Evolutionary conservation across 2,888 invertebrate genomes (phyloP).

Genomic region (Entomobrya proxima): DNA sequence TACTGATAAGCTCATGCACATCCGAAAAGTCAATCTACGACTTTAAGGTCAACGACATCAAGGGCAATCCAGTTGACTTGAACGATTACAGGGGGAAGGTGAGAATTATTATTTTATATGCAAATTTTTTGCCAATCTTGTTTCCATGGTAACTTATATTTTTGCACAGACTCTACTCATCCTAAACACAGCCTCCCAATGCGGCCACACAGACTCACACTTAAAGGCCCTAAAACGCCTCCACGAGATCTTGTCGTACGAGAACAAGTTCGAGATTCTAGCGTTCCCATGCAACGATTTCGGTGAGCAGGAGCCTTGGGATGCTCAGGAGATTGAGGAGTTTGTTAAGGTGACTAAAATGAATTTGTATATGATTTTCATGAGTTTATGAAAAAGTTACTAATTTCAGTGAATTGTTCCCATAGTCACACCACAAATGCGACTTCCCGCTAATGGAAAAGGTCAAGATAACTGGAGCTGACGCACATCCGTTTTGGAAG

Average conservation of each 20-base stretch:
- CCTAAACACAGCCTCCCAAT: slow-evolving; percentile 80
- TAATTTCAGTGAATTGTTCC: too few relatives aligned
- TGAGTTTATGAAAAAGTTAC: slow-evolving; percentile 77
- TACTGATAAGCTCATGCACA: too few relatives aligned
- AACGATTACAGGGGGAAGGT: slow-evolving; percentile 74
- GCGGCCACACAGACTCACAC: slow-evolving; percentile 79
- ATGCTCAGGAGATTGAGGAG: slow-evolving; percentile 75
- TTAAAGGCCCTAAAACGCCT: slow-evolving; percentile 78
- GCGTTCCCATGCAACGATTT: slow-evolving; percentile 78
- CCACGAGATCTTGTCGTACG: slow-evolving; percentile 77
- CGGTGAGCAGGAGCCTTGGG: slow-evolving; percentile 79
- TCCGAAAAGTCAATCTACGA: slow-evolving; percentile 67
- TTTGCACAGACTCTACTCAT: slow-evolving; percentile 76
- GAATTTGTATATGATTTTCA: slow-evolving; percentile 41
- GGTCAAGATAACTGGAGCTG: slow-evolving; percentile 77
- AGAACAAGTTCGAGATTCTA: slow-evolving; percentile 77
- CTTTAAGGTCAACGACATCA: slow-evolving; percentile 74
- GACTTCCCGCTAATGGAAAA: slow-evolving; percentile 79
- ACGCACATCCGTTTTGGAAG: slow-evolving; percentile 77
- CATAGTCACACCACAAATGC: slow-evolving; percentile 75
- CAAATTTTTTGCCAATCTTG: too few relatives aligned
- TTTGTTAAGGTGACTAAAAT: not conserved
- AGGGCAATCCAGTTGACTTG: slow-evolving; percentile 74
- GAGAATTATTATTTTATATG: slow-evolving; percentile 14
- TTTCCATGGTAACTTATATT: not conserved